Percentiles rank a stretch among this genome's conserved stretches.
These are phyloP conservation scores for Lepisosteus oculatus DNA, from an alignment of 2,113 vertebrate species.

Conservation along the genomic window DNA sequence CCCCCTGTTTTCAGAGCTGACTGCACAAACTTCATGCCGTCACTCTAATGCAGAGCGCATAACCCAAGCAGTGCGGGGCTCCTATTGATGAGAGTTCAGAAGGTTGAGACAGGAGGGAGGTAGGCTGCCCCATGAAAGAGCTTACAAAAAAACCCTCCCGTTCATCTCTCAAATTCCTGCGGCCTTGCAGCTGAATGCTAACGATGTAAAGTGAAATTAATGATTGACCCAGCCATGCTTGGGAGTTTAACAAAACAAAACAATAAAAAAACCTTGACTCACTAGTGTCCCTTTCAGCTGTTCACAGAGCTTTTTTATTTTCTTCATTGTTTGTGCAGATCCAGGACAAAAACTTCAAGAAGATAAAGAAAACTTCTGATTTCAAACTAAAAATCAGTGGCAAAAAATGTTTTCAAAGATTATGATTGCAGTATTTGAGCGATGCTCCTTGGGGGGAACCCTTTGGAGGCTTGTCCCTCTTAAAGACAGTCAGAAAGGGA, in stretches of 20 bases:
- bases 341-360: not conserved
- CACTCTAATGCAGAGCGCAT: slow-evolving; percentile 21
- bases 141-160: not conserved
- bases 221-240: slow-evolving; percentile 18
- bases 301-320: not conserved
- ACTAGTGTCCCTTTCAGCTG: not conserved
- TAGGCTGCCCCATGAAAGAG: not conserved
- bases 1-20: slow-evolving; percentile 24
- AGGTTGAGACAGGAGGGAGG: not conserved
- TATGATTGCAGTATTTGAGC: no score
- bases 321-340: not conserved
- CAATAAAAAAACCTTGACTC: not conserved
- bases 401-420: no score
- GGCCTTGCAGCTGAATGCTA: slow-evolving; percentile 42
- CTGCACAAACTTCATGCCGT: slow-evolving; percentile 37
- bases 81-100: slow-evolving; percentile 28
- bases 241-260: slow-evolving; percentile 20
- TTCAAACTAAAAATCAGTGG: no score
- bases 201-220: slow-evolving; percentile 32
- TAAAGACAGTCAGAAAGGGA: no score
- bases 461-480: no score
- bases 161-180: slow-evolving; percentile 10
- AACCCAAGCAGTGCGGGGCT: slow-evolving; percentile 12
- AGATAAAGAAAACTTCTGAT: not conserved
- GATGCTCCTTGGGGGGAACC: no score